These are phyloP conservation scores for Andrena flavipes DNA, from an alignment of 2,888 invertebrate species.

Conservation along the genomic window DNA sequence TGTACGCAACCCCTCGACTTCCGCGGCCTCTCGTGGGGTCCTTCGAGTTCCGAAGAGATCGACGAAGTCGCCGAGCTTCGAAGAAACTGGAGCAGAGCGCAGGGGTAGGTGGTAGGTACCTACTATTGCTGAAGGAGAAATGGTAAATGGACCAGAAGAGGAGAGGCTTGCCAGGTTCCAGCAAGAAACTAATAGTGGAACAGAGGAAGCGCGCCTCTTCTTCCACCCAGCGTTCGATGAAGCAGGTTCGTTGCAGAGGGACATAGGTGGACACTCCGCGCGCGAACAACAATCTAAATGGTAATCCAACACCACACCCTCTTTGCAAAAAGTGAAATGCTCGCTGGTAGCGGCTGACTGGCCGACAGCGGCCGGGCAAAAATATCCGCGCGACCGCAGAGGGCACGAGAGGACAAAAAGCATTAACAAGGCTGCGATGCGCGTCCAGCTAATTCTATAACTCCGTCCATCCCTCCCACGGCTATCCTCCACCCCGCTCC, in stretches of 20 bases:
- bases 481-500: background rate
- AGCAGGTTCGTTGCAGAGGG: conserved; percentile 43
- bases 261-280: conserved; percentile 37
- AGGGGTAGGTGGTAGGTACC: no score
- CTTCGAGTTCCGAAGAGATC: background rate
- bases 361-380: conserved; percentile 48
- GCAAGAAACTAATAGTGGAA: conserved; percentile 4
- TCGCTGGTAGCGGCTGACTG: conserved; percentile 18
- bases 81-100: no score
- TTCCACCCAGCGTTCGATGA: background rate
- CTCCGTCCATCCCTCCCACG: conserved; percentile 3
- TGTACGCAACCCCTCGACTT: conserved; percentile 1
- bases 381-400: conserved; percentile 37
- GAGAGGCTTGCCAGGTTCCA: background rate
- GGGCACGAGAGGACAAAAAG: conserved; percentile 69
- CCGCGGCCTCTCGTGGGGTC: background rate
- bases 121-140: background rate
- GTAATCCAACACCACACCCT: conserved; percentile 83
- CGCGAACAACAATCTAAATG: conserved; percentile 83
- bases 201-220: background rate
- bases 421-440: conserved; percentile 76
- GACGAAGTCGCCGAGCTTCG: background rate
- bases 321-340: conserved; percentile 81
- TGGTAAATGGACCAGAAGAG: background rate
- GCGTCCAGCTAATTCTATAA: conserved; percentile 68